phyloP scores from a whole-genome alignment of 2,888 invertebrate genomes.

The Cerastis leucographa region DNA sequence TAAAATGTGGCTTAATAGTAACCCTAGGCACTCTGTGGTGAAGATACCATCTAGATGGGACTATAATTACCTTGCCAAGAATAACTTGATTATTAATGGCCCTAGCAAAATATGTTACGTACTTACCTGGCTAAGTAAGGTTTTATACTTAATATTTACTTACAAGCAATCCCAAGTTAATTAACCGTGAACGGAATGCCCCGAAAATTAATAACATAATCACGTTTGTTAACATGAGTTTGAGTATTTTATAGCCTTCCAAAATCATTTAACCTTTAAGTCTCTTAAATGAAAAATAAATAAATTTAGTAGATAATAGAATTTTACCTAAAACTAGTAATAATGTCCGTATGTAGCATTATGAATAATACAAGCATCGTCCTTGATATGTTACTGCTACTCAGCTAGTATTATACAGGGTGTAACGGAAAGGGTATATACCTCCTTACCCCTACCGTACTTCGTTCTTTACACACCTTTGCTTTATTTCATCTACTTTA shows the following conservation, averaged over 20 bases:
- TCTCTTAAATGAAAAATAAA: conserved; percentile 4
- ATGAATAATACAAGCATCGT: conserved; percentile 31
- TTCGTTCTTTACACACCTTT: conserved; percentile 4
- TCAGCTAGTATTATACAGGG: not conserved
- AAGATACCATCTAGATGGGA: conserved; percentile 67
- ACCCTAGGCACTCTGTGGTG: conserved; percentile 18
- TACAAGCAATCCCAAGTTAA: conserved; percentile 31
- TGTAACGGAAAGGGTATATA: no score
- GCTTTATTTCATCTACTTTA: conserved; percentile 35
- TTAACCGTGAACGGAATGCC: conserved; percentile 22
- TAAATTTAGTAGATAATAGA: not conserved
- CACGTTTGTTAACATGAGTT: conserved; percentile 19
- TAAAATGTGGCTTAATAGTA: conserved; percentile 8
- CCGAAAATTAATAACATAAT: conserved; percentile 21
- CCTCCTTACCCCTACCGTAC: no score
- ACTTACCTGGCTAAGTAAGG: conserved; percentile 8
- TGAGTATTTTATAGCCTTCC: conserved; percentile 11
- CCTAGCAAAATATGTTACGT: conserved; percentile 39
- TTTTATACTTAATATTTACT: conserved; percentile 12
- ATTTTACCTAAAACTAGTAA: conserved; percentile 16
- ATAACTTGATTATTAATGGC: conserved; percentile 61
- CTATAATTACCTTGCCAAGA: conserved; percentile 65
- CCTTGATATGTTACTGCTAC: conserved; percentile 26
- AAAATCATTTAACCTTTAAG: conserved; percentile 2
- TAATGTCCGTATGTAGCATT: conserved; percentile 25